Percentiles rank a stretch among this genome's conserved stretches.
These are phyloP conservation scores for Harlomillsia oculata DNA, from an alignment of 1,140 invertebrate species.

Conservation along the genomic window DNA sequence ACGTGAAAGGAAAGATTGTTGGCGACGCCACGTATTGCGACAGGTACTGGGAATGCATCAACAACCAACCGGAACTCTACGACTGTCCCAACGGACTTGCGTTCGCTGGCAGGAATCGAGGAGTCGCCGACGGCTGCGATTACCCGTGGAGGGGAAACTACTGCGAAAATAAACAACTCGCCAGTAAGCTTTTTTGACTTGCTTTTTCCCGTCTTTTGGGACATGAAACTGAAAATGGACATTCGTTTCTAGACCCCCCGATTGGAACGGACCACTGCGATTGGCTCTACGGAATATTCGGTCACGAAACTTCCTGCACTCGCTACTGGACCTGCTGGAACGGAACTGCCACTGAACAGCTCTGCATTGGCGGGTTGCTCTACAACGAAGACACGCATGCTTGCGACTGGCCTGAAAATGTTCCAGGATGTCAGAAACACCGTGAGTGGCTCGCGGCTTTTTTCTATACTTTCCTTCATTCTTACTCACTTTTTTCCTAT, in stretches of 20 bases:
- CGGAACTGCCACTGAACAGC: slow-evolving; percentile 79
- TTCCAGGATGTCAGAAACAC: slow-evolving; percentile 84
- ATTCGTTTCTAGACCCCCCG: slow-evolving; percentile 56
- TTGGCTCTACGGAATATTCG: slow-evolving; percentile 86
- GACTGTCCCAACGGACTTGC: slow-evolving; percentile 84
- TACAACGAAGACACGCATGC: slow-evolving; percentile 83
- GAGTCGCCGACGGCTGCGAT: slow-evolving; percentile 55
- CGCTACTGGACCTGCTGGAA: slow-evolving; percentile 93
- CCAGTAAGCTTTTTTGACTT: slow-evolving; percentile 57
- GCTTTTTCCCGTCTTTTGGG: too few species aligned
- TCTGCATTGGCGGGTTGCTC: slow-evolving; percentile 81
- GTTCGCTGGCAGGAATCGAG: slow-evolving; percentile 70
- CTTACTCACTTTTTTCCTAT: neutral
- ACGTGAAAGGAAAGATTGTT: slow-evolving; percentile 60
- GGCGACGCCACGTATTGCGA: slow-evolving; percentile 72
- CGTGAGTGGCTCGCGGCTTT: slow-evolving; percentile 63
- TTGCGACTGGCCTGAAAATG: slow-evolving; percentile 88
- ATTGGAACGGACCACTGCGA: slow-evolving; percentile 77
- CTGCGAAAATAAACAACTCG: slow-evolving; percentile 64
- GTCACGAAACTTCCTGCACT: slow-evolving; percentile 83
- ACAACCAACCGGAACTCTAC: slow-evolving; percentile 65
- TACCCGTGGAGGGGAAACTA: slow-evolving; percentile 81
- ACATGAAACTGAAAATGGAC: too few species aligned
- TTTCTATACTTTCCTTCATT: neutral
- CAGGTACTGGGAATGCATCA: slow-evolving; percentile 65